Percentiles rank a stretch among this genome's conserved stretches.
These are phyloP conservation scores for Pocillopora damicornis DNA, from an alignment of 64 coral and sea anemone genomes.

Conservation along the genomic window DNA sequence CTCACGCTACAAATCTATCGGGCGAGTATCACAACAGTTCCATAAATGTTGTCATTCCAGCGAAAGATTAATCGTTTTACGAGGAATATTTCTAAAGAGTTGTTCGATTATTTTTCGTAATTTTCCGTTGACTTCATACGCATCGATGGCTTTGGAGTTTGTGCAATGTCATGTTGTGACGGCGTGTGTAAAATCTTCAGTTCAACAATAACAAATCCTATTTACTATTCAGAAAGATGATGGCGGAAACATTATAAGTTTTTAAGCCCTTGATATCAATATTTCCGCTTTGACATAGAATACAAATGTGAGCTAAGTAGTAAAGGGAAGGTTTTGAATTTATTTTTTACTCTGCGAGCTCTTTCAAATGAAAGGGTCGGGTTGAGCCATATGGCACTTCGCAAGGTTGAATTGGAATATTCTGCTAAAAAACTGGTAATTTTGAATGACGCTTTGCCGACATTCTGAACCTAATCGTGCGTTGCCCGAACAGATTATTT, in stretches of 20 bases:
- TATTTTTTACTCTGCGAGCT: background rate
- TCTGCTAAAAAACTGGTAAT: background rate
- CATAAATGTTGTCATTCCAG: too few relatives aligned
- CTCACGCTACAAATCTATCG: too few relatives aligned
- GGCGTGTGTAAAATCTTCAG: background rate
- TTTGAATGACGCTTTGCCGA: constrained; percentile 8
- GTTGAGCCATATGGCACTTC: background rate
- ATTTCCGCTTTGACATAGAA: too few relatives aligned
- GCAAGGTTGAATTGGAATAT: background rate
- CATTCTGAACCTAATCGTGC: background rate
- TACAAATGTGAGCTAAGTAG: background rate
- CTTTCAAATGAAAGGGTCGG: background rate
- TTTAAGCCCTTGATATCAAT: background rate
- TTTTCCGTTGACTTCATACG: too few relatives aligned
- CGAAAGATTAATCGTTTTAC: background rate
- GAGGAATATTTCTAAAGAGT: background rate
- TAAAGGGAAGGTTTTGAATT: background rate
- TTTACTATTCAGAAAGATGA: background rate
- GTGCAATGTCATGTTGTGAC: background rate
- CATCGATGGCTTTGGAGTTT: background rate
- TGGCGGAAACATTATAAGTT: background rate
- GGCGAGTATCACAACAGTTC: too few relatives aligned
- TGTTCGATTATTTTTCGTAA: background rate
- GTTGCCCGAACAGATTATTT: background rate
- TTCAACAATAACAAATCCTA: background rate